Base-by-base conservation (phyloP, 2,888 invertebrate genomes). In the Agrochola macilenta region DNA sequence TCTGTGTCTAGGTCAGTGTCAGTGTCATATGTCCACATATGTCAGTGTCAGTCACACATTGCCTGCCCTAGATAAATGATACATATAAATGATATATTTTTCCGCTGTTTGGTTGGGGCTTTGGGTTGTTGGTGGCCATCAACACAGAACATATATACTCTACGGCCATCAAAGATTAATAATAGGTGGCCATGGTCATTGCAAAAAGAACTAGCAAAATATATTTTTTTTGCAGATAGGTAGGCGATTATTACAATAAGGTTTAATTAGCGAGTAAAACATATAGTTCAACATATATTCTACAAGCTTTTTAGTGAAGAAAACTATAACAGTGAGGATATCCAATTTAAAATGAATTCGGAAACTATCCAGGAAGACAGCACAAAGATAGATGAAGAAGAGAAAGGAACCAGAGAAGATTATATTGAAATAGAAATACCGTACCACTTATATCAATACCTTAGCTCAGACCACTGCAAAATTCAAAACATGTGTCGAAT, bases 401-500 rank as follows among this genome's bases (percentile, higher is more conserved):
- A 75, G 12, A 61, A 65, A 61, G 26, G 23, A 58, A 30, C 71
- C 26, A 75, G 66, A 74, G 82, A 87, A 86, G 66, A 86, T 69
- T 80, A 82, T 78, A 83, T 89, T 76, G 89, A 92, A 88, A 89
- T 91, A 58, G 92, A 94, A 78, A 90, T 93, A 78, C 93, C 94
- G 0, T 85, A 86, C 54, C 78, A 89, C 64, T 74, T 93, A 58
- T 89, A 90, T 46, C 87, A 93, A 74, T 91, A 89, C 81, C 85
- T 93, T 23, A 88, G 84, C 76, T 86, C 91, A 26, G 87, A 88
- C 23, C 83, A 91, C 57, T 90, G 83, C 66, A 89, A 92, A 84
- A 52, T 93, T 66, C 90, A 93, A 68, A 94, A 92, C 82, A 87
- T 97, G 72, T 97, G 97, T 85, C 93, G 97, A 77, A 94, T 96